phyloP scores from a whole-genome alignment of 2,113 vertebrate genomes.

The Odocoileus hemionus region DNA sequence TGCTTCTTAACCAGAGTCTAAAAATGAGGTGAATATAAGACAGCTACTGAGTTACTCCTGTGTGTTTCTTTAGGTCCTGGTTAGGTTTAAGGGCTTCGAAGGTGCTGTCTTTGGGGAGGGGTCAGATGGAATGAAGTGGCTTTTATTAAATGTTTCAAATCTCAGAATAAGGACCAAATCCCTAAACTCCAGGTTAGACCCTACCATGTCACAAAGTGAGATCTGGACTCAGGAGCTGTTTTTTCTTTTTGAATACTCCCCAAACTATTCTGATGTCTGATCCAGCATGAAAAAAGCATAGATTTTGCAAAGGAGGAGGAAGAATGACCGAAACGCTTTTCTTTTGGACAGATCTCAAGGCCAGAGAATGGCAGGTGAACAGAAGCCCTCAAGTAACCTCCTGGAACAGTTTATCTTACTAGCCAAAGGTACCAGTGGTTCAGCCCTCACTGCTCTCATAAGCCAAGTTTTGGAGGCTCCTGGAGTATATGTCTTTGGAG shows the following conservation, averaged over 20 bases:
- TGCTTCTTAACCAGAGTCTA: background rate
- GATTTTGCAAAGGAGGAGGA: background rate
- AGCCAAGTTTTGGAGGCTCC: conserved; percentile 88
- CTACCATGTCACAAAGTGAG: background rate
- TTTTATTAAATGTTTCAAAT: background rate
- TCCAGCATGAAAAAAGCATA: background rate
- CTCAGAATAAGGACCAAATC: background rate
- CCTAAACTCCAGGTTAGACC: background rate
- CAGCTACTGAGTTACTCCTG: background rate
- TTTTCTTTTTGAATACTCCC: background rate
- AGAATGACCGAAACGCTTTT: conserved; percentile 45
- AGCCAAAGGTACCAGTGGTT: conserved; percentile 86
- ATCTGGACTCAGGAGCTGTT: background rate
- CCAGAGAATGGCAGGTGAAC: conserved; percentile 88
- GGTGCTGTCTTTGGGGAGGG: background rate
- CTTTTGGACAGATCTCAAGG: conserved; percentile 76
- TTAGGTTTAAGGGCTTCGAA: conserved; percentile 15
- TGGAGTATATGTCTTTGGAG: conserved; percentile 88
- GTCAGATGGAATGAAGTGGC: background rate
- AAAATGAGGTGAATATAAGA: background rate
- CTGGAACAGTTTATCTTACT: conserved; percentile 89
- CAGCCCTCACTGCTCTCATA: conserved; percentile 86
- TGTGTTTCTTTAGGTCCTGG: background rate
- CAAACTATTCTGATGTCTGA: background rate
- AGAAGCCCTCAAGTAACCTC: conserved; percentile 84